Evolutionary conservation across 2,888 invertebrate genomes (phyloP).

Genomic region (Arctia plantaginis): DNA sequence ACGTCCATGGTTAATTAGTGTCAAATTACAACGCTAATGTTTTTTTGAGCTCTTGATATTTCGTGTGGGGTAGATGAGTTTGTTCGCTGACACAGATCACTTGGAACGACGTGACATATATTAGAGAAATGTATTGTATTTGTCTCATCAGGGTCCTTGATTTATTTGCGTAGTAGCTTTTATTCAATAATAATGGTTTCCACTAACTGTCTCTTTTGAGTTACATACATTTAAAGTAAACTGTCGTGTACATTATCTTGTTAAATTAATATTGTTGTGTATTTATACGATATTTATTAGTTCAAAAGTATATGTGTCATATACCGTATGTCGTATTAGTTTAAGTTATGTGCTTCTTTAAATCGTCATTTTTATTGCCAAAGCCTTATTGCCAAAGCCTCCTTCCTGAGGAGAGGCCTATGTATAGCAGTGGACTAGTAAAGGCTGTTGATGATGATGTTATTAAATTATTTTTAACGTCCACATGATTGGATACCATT

Average conservation of each 20-base stretch:
- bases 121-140: neutral
- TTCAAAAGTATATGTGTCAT: too few relatives aligned
- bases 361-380: too few relatives aligned
- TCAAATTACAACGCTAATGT: slow-evolving; percentile 80
- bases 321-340: too few relatives aligned
- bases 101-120: neutral
- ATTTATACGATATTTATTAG: too few relatives aligned
- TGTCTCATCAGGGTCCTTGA: neutral
- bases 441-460: too few relatives aligned
- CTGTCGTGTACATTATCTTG: neutral
- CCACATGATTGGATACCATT: too few relatives aligned
- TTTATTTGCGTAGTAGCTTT: neutral
- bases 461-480: too few relatives aligned
- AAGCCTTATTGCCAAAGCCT: too few relatives aligned
- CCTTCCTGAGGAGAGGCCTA: too few relatives aligned
- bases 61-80: slow-evolving; percentile 32
- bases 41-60: slow-evolving; percentile 60
- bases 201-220: neutral
- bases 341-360: too few relatives aligned
- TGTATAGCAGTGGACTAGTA: too few relatives aligned
- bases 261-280: neutral
- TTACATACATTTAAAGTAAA: neutral
- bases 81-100: slow-evolving; percentile 15
- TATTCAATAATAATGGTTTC: neutral
- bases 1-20: slow-evolving; percentile 80